Base-by-base conservation (phyloP, 2,797 vertebrate species). In the Apodemus agrarius region DNA sequence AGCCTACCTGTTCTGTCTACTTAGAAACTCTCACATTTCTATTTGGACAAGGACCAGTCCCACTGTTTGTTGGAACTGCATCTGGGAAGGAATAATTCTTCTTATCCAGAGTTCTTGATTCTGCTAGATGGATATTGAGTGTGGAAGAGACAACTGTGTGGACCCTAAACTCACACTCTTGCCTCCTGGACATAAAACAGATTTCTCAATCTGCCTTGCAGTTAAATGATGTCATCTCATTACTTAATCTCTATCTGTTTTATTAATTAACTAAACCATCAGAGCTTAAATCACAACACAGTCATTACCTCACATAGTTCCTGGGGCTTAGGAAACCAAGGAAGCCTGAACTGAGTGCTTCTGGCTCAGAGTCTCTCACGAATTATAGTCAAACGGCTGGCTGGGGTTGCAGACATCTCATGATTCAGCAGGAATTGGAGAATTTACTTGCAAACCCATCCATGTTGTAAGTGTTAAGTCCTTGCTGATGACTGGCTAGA, bases 181-280 rank as follows among this genome's bases (percentile, higher is more conserved):
- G 72, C 5, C 19, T 76, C 46, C 2, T 69, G 24, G 11, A 57
- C 10, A 72, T 19, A 75, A n/a, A 75, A 37, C 24, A 46, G 26
- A 12, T 63, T 65, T 94, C 17, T 89, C 8, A 37, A 43, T 4
- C 24, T 43, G 16, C 26, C 79, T 54, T 76, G 14, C 6, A 49
- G 26, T 59, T 40, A 59, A 67, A 52, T 52, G 72, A 89, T 31
- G 49, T 59, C n/a, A 92, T 91, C 14, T 24, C 37, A 46, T 67
- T 85, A 61, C 79, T 52, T 81, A 81, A 89, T 89, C 34, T 80
- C 40, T 89, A 19, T 17, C 21, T 87, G 6, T 67, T 5, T 83
- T 37, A 82, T 59, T 37, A 96, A 40, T 96, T 82, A 83, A 24
- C 54, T 80, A 81, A 89, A 80, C 46, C 10, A 89, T 29, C 85